Evolutionary conservation across 1,140 invertebrate genomes (phyloP), one percentile per base, ranked within the genome.

Genomic region (Leguminivora glycinivorella): DNA sequence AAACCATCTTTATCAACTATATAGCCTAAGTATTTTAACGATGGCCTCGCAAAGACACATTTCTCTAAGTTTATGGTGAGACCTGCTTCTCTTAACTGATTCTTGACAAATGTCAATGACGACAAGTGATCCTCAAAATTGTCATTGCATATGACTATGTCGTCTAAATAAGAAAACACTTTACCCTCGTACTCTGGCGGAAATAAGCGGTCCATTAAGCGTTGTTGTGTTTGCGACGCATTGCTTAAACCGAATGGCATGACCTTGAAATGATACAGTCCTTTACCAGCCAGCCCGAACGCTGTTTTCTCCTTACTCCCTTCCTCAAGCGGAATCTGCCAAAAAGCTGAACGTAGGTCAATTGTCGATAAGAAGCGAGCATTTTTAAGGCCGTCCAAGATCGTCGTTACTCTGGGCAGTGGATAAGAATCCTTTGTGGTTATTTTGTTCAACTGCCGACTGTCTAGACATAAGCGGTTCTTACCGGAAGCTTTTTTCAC

Each of bases 291-390:
- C 1, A 79, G 67, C 1, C 70, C 71, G 68, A 81, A 81, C 1
- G 80, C 78, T 1, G 78, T 80, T 52, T 73, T 71, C 12, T 12
- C 73, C 72, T 4, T 72, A 69, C 24, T 67, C 12, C 40, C 70
- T 78, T 29, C 29, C 19, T 71, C 68, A 12, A 78, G 12, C 14
- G 77, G 79, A 12, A 85, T 82, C 69, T 83, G 81, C 73, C 74
- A 84, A 72, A 82, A 85, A n/a, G 77, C 75, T 17, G 58, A 63
- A 10, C 63, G 67, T 14, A 86, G 67, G 72, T 85, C 83, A 7
- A 84, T 73, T 17, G 58, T 67, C 4, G 74, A 75, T 14, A 85
- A 56, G 56, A 47, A 82, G 12, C 63, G 70, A 14, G 83, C 76
- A 38, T 74, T 71, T 14, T 56, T 47, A 3, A 81, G 47, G 12